Evolutionary conservation across 2,888 invertebrate species (phyloP).

Genomic region (Napeogenes inachia): DNA sequence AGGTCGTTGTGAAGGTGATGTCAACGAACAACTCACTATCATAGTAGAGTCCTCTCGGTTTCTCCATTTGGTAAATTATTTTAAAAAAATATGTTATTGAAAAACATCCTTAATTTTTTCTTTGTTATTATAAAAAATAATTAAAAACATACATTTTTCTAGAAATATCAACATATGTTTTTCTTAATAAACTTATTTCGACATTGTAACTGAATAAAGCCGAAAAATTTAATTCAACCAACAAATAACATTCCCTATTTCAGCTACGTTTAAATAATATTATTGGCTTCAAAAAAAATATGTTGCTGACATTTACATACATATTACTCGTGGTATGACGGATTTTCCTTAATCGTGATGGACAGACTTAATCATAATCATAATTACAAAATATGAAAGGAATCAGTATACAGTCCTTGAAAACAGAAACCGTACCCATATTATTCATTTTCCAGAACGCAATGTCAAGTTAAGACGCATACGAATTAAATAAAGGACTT

Average conservation of each 20-base stretch:
- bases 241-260: background rate
- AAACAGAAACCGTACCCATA: slow-evolving; percentile 14
- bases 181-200: background rate
- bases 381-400: slow-evolving; percentile 15
- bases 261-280: background rate
- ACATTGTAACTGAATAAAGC: no score
- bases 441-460: slow-evolving; percentile 19
- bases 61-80: no score
- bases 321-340: background rate
- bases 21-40: slow-evolving; percentile 11
- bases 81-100: no score
- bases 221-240: no score
- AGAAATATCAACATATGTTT: no score
- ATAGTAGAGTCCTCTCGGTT: no score
- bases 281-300: background rate
- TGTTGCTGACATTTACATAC: slow-evolving; percentile 3
- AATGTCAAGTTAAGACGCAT: slow-evolving; percentile 22
- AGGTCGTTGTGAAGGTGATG: slow-evolving; percentile 65
- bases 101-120: no score
- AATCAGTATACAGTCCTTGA: slow-evolving; percentile 26
- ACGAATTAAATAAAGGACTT: slow-evolving; percentile 6
- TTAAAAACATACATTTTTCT: no score
- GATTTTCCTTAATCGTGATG: slow-evolving; percentile 3
- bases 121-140: no score
- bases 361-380: slow-evolving; percentile 4